Evolutionary conservation across 1,140 invertebrate species (phyloP).

Genomic region (Tetranychus cinnabarinus): DNA sequence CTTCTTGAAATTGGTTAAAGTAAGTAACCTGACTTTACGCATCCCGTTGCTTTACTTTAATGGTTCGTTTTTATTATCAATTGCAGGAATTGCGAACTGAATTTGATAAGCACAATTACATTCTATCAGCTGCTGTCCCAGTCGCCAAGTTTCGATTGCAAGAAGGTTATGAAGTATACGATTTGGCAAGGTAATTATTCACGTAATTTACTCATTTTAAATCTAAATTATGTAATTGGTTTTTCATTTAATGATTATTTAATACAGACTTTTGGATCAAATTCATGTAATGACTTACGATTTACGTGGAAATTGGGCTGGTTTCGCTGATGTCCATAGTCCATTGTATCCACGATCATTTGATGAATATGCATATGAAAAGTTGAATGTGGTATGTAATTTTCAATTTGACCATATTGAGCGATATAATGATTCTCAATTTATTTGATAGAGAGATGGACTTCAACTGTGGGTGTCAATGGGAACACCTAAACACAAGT

Average conservation of each 20-base stretch:
- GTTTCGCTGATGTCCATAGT: conserved; percentile 53
- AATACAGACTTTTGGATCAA: conserved; percentile 42
- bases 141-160: conserved; percentile 27
- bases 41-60: background rate
- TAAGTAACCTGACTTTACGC: background rate
- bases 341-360: conserved; percentile 38
- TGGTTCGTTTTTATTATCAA: background rate
- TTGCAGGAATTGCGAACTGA: conserved; percentile 35
- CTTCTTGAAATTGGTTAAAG: conserved; percentile 24
- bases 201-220: background rate
- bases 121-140: conserved; percentile 28
- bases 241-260: background rate
- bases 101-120: conserved; percentile 32
- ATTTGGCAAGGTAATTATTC: conserved; percentile 27
- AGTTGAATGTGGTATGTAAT: conserved; percentile 38
- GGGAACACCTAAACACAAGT: conserved; percentile 60
- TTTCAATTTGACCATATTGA: background rate
- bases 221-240: no score
- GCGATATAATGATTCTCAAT: background rate
- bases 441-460: conserved; percentile 43
- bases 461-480: conserved; percentile 57
- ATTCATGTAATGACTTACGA: conserved; percentile 74
- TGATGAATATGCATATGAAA: conserved; percentile 55
- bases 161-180: conserved; percentile 45
- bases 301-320: conserved; percentile 70